Conservation (phyloP, 2,113 vertebrate genomes). For the rat (Rattus norvegicus) region GRCr8 NC_086024.1:19302001-19302500, state of each 20-base stretch:
- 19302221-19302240: neutral
- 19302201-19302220: neutral
- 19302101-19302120: neutral
- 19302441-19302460: neutral
- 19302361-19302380: neutral
- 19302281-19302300: neutral
- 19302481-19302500: neutral
- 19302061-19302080: neutral
- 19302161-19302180: neutral
- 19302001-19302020: neutral
- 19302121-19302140: neutral
- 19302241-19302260: neutral
- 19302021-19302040: neutral
- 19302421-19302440: constrained; percentile 8
- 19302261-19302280: neutral
- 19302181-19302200: neutral
- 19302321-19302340: neutral
- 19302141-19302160: neutral
- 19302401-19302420: neutral
- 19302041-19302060: neutral
- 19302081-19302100: neutral
- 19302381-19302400: neutral
- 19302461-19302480: neutral
- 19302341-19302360: neutral
- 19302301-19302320: neutral